These are phyloP conservation scores for Myxocyprinus asiaticus DNA, from an alignment of 2,113 vertebrate species.

Conservation along the genomic window DNA sequence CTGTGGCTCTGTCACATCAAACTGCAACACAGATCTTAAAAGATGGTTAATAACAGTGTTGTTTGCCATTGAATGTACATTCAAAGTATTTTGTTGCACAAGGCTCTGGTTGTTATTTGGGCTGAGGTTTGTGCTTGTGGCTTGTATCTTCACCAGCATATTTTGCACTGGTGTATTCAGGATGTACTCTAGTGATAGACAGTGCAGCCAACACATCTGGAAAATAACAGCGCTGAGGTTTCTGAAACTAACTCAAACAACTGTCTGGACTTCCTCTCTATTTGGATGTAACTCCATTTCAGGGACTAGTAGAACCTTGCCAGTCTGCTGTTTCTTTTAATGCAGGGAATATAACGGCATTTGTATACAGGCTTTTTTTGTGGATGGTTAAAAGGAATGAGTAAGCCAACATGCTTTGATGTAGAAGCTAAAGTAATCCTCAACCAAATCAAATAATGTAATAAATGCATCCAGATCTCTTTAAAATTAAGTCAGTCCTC, in stretches of 20 bases:
- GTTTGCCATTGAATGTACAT: background rate
- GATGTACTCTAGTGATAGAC: background rate
- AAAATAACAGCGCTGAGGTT: background rate
- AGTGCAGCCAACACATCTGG: background rate
- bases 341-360: background rate
- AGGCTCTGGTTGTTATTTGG: background rate
- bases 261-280: background rate
- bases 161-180: background rate
- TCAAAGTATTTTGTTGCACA: background rate
- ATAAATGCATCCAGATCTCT: too few species aligned
- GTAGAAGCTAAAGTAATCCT: too few species aligned
- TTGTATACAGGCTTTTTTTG: background rate
- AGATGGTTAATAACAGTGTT: background rate
- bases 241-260: background rate
- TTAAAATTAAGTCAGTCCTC: too few species aligned
- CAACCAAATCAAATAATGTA: too few species aligned
- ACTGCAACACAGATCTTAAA: background rate
- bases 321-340: background rate
- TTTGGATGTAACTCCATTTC: background rate
- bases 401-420: too few species aligned
- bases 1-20: background rate
- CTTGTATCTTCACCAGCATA: background rate
- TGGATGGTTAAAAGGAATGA: background rate
- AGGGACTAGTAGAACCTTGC: background rate
- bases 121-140: slow-evolving; percentile 19